phyloP scores from a whole-genome alignment of 2,888 invertebrate species.

The Mythimna loreyi region DNA sequence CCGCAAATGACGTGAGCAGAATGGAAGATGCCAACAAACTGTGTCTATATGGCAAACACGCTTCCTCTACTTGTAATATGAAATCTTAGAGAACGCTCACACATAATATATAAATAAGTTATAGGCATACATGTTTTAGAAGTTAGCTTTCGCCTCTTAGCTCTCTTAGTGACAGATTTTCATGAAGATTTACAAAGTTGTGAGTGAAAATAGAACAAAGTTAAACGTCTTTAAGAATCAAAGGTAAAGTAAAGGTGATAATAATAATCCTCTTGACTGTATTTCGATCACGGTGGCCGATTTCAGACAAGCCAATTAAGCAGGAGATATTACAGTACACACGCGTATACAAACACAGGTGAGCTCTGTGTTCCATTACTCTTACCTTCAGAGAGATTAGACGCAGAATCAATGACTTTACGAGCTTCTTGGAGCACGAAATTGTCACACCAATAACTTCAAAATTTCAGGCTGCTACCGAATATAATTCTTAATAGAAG shows the following conservation, averaged over 20 bases:
- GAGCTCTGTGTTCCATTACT: no score
- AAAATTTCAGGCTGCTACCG: no score
- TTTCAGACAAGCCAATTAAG: no score
- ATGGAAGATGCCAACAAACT: slow-evolving; percentile 37
- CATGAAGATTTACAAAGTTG: background rate
- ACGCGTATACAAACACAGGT: no score
- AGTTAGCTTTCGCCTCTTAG: background rate
- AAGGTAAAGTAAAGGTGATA: background rate
- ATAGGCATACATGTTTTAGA: slow-evolving; percentile 3
- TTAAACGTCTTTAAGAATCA: background rate
- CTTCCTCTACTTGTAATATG: background rate
- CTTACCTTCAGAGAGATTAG: no score
- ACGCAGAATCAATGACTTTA: no score
- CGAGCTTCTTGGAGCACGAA: no score
- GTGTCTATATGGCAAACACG: slow-evolving; percentile 15
- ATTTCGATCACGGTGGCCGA: no score
- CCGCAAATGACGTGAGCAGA: slow-evolving; percentile 52
- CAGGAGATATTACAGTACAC: no score
- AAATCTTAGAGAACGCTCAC: slow-evolving; percentile 7
- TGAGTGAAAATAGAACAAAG: background rate
- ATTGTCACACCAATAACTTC: no score
- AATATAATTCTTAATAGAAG: no score
- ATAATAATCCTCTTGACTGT: no score
- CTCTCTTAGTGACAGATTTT: background rate
- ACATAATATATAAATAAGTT: slow-evolving; percentile 18